Percentiles rank a stretch among this genome's conserved stretches.
Conservation (phyloP, 2,797 vertebrate genomes). For the Scolopax bukidnonensis region DNA sequence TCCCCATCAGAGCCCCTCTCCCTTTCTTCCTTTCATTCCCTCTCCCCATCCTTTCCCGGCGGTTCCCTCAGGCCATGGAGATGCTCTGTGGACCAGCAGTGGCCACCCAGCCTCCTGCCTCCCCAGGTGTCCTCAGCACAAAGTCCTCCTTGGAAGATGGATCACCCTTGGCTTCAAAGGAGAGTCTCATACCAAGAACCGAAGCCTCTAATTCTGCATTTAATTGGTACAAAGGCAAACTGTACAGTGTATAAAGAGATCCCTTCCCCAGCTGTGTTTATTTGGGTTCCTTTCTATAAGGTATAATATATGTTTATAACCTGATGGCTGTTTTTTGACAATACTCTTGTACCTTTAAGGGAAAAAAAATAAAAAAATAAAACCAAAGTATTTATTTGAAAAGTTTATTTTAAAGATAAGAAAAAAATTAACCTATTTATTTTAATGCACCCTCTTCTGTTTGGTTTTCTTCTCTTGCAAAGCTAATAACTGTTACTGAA, state of each 20-base stretch:
- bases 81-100: not conserved
- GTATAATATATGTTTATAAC: slow-evolving; percentile 66
- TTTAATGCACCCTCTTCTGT: slow-evolving; percentile 70
- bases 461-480: slow-evolving; percentile 64
- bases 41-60: not conserved
- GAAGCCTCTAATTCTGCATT: slow-evolving; percentile 6
- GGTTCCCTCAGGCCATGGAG: not conserved
- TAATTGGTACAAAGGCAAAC: slow-evolving; percentile 45
- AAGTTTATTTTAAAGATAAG: slow-evolving; percentile 78
- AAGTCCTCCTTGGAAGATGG: not conserved
- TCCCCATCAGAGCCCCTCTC: not conserved
- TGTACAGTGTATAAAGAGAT: slow-evolving; percentile 58
- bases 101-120: not conserved
- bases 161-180: slow-evolving; percentile 18
- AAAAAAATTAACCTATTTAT: slow-evolving; percentile 72
- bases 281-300: slow-evolving; percentile 56
- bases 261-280: not conserved
- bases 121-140: not conserved
- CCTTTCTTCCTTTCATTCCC: not conserved
- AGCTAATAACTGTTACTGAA: slow-evolving; percentile 69
- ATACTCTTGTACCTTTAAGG: slow-evolving; percentile 65
- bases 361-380: not conserved
- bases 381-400: slow-evolving; percentile 76
- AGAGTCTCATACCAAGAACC: not conserved
- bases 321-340: slow-evolving; percentile 61